These are phyloP conservation scores for Acleris sparsana DNA, from an alignment of 2,888 invertebrate species.

Conservation along the genomic window DNA sequence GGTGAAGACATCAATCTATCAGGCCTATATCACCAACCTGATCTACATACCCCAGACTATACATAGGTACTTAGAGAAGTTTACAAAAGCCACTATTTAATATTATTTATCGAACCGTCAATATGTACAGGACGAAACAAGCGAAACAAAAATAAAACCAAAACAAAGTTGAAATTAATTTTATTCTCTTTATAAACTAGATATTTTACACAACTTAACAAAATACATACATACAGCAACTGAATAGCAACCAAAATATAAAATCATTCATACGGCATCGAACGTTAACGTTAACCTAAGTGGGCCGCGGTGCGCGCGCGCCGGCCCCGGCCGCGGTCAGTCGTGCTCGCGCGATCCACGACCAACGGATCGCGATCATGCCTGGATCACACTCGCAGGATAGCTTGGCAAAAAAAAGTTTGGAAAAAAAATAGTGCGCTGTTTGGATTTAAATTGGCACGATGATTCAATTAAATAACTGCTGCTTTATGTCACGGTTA, in stretches of 20 bases:
- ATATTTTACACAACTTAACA: constrained; percentile 84
- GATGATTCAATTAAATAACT: too few species aligned
- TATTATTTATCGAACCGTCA: constrained; percentile 41
- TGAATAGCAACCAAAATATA: constrained; percentile 78
- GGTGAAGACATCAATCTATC: constrained; percentile 78
- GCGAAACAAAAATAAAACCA: constrained; percentile 69
- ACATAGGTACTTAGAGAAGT: constrained; percentile 53
- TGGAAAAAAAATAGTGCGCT: too few species aligned
- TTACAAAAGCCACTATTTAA: constrained; percentile 63
- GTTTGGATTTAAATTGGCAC: too few species aligned
- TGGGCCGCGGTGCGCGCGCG: constrained; percentile 16
- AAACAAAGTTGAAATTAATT: constrained; percentile 73
- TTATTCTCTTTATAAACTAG: constrained; percentile 79
- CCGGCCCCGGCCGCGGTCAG: not conserved
- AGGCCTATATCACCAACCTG: constrained; percentile 66
- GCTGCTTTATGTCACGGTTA: too few species aligned
- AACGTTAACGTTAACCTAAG: constrained; percentile 31
- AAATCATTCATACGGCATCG: constrained; percentile 66
- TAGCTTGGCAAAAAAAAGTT: too few species aligned
- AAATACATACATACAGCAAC: constrained; percentile 82
- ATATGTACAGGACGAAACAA: constrained; percentile 46
- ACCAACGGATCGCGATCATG: too few species aligned
- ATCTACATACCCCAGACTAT: constrained; percentile 65
- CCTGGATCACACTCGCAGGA: too few species aligned
- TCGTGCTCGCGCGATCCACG: too few species aligned